These are phyloP conservation scores for Coronaproctus castanopsis DNA, from an alignment of 2,888 invertebrate genomes.

Conservation along the genomic window DNA sequence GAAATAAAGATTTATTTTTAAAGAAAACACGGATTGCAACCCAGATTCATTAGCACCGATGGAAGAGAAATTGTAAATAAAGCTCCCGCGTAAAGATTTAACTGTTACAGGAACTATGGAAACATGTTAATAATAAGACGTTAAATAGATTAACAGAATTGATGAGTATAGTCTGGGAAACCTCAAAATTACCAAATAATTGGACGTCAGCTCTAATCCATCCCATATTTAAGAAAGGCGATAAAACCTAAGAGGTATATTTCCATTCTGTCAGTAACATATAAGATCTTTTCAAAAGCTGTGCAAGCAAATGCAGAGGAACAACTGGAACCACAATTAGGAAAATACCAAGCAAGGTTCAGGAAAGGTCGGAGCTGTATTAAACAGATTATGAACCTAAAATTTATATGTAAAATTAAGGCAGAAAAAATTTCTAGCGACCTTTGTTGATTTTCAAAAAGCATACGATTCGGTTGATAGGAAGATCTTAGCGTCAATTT, in stretches of 20 bases:
- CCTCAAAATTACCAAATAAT: neutral
- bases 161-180: neutral
- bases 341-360: conserved; percentile 11
- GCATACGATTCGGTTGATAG: neutral
- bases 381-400: conserved; percentile 8
- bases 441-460: neutral
- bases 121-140: too few species aligned
- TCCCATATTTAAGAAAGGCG: neutral
- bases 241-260: neutral
- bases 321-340: conserved; percentile 12
- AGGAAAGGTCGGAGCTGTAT: conserved; percentile 12
- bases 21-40: neutral
- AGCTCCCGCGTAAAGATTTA: conserved; percentile 10
- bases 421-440: neutral
- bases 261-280: conserved; percentile 4
- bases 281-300: neutral
- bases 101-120: conserved; percentile 14
- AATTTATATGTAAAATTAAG: neutral
- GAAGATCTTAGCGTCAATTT: neutral
- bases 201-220: neutral
- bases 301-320: conserved; percentile 6
- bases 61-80: neutral
- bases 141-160: neutral
- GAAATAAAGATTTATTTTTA: conserved; percentile 7
- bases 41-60: neutral